Evolutionary conservation across 2,113 vertebrate genomes (phyloP), one percentile per base, ranked within the genome.

Genomic region (Acrocephalus kingi): DNA sequence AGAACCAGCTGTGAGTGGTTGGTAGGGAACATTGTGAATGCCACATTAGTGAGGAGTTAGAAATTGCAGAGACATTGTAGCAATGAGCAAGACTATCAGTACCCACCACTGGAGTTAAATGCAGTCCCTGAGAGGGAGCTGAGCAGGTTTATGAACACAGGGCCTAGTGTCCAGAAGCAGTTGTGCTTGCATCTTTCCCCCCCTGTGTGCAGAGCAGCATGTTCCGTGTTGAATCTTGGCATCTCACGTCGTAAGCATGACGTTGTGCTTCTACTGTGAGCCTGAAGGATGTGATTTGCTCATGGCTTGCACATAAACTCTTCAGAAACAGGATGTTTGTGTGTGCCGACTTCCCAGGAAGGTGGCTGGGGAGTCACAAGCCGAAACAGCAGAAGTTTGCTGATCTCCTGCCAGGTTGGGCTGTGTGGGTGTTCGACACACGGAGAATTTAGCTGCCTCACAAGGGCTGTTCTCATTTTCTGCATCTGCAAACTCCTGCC

Each of bases 131-230:
- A 17, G 21, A n/a, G 37, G 0, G 15, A 72, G 56, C 33, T 19
- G 48, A 78, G 51, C 12, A 24, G 43, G 27, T 68, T 93, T 66
- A n/a, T 10, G n/a, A 45, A 45, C 15, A 13, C 4, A 18, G 41
- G 46, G 19, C 35, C 15, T 8, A 2, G 8, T 6, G 11, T 48
- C 16, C 35, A 45, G 61, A 35, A 30, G 52, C 11, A n/a, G 24
- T 6, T 6, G 15, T n/a, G 45, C 28, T 83, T 31, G 51, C 12
- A 8, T 14, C 59, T 51, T 6, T 51, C n/a, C 11, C 11, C 52
- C 14, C 1, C 17, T 49, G 82, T 0, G 0, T 7, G 41, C 48
- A 33, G 33, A 83, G 21, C 35, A 0, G 0, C 5, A 1, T 3
- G 24, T 23, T 79, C 30, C 10, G 4, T 18, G n/a, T 19, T 41